Base-by-base conservation (phyloP, 2,797 vertebrate genomes). In the Pseudopleuronectes americanus region DNA sequence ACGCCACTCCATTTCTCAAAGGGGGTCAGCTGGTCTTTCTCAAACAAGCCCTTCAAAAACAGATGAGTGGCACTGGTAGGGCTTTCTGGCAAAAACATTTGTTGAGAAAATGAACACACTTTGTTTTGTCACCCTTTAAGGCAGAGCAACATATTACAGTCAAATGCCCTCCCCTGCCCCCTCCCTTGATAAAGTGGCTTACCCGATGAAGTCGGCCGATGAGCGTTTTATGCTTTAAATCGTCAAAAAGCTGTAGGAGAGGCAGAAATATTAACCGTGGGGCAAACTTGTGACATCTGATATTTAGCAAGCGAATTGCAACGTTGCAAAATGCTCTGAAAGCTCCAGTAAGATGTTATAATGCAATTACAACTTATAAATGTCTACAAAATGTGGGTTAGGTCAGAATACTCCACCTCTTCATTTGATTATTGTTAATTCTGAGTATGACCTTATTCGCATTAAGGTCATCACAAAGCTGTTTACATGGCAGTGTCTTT, bases 1-100 rank as follows among this genome's bases (percentile, higher is more conserved):
- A 93, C 92, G 89, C 84, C 57, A 21, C 69, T 75, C 21, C 16
- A 61, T 57, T 57, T 76, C 80, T 83, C 69, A 58, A 65, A 79
- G 77, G 67, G 78, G 83, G 85, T 89, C 87, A 81, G 87, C 87
- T 89, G 81, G 83, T 85, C 79, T 89, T 88, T 84, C 64, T 91
- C 84, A 90, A 91, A 79, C 70, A 70, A 68, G 38, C 49, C 78
- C 60, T 79, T 82, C 71, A 60, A 28, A 77, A 84, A 59, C 83
- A 83, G 76, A 83, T 76, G 68, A 82, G 56, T 36, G 58, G 64
- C 59, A 67, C 38, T 36, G 56, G 60, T 49, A 52, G 38, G 17
- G 43, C 23, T 16, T 12, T 12, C 45, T 22, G 26, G 59, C 45
- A 22, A 51, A 51, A 61, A 45, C 53, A 26, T 10, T 9, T 43